phyloP scores from a whole-genome alignment of 2,888 invertebrate species.

The Nowickia ferox region DNA sequence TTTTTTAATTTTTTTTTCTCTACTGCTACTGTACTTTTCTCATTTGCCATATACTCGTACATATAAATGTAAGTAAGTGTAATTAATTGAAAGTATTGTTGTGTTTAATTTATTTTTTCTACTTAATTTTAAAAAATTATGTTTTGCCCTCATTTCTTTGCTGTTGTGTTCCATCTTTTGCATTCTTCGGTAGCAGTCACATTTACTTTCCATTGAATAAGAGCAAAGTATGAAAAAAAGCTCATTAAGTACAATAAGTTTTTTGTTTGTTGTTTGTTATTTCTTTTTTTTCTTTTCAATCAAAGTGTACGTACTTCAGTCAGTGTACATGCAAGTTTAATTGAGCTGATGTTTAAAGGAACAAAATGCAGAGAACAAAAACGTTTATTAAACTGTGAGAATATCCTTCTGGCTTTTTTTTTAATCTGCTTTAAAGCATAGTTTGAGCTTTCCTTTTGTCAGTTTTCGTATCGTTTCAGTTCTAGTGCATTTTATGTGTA shows the following conservation, averaged over 20 bases:
- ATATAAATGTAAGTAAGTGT: constrained; percentile 7
- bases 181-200: constrained; percentile 32
- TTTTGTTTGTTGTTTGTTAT: constrained; percentile 8
- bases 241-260: constrained; percentile 62
- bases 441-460: background rate
- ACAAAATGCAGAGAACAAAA: background rate
- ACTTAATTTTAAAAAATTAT: background rate
- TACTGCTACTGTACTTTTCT: background rate
- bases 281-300: constrained; percentile 7
- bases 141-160: constrained; percentile 35
- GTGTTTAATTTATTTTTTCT: constrained; percentile 30
- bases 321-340: constrained; percentile 62
- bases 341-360: constrained; percentile 59
- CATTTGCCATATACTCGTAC: background rate
- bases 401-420: constrained; percentile 59
- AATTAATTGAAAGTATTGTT: constrained; percentile 59
- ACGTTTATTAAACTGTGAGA: constrained; percentile 53
- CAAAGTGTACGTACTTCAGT: constrained; percentile 18
- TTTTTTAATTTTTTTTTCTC: background rate
- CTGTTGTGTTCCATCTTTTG: background rate
- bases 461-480: constrained; percentile 18
- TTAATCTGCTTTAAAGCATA: constrained; percentile 25
- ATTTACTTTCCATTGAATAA: constrained; percentile 17
- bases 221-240: constrained; percentile 30
- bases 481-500: constrained; percentile 33